These are phyloP conservation scores for Andricus grossulariae DNA, from an alignment of 1,140 invertebrate genomes.

Conservation along the genomic window DNA sequence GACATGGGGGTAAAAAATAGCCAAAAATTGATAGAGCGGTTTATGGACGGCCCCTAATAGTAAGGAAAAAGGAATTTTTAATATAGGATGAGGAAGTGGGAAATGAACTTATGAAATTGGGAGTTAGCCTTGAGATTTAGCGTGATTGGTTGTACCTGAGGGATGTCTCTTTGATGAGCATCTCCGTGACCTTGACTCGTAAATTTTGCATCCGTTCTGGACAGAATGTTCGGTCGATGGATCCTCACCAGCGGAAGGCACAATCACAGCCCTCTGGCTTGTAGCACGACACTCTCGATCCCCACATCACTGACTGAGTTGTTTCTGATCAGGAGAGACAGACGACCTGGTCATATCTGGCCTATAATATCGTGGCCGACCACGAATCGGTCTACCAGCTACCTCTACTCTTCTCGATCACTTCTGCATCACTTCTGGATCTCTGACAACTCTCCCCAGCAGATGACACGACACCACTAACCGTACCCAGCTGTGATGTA, in stretches of 20 bases:
- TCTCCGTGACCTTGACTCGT: constrained; percentile 55
- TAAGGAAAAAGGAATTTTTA: too few species aligned
- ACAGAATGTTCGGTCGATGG: constrained; percentile 44
- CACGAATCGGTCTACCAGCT: constrained; percentile 31
- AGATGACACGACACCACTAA: constrained; percentile 37
- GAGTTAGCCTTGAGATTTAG: not conserved
- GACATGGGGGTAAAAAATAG: too few species aligned
- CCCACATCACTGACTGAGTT: constrained; percentile 69
- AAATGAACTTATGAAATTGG: not conserved
- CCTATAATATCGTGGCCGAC: constrained; percentile 38
- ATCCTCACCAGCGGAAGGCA: constrained; percentile 60
- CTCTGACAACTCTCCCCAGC: constrained; percentile 41
- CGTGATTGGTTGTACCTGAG: constrained; percentile 64
- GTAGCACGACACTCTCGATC: constrained; percentile 62
- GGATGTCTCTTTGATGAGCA: constrained; percentile 73
- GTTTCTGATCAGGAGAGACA: not conserved
- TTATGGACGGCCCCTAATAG: too few species aligned
- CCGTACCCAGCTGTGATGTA: too few species aligned
- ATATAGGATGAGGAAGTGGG: too few species aligned
- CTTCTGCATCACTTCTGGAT: not conserved
- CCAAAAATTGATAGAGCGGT: too few species aligned
- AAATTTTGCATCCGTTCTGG: constrained; percentile 50
- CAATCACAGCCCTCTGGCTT: constrained; percentile 66
- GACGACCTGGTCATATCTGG: constrained; percentile 43
- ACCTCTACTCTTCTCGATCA: constrained; percentile 18